Evolutionary conservation across 2,113 vertebrate species (phyloP).

Genomic region (Rhinopomastus cyanomelas): DNA sequence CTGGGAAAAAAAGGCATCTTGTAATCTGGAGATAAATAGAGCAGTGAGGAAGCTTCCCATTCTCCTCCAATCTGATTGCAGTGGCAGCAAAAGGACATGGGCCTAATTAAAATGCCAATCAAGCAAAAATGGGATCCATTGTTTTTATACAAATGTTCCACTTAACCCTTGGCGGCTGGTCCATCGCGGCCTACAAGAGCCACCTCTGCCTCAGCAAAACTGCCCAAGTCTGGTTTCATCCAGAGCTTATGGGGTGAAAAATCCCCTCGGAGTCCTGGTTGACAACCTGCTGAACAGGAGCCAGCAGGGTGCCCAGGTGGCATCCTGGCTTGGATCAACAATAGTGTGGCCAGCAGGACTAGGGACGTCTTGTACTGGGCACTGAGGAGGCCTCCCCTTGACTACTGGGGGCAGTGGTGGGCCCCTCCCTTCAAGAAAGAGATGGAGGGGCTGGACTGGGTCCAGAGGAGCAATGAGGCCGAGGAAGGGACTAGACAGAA

Average conservation of each 20-base stretch:
- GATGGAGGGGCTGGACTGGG: too few species aligned
- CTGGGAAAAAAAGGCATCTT: conserved; percentile 20
- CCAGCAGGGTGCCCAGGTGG: too few species aligned
- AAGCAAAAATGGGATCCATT: conserved; percentile 58
- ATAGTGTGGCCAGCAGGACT: too few species aligned
- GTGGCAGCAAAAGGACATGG: conserved; percentile 58
- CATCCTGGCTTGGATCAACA: too few species aligned
- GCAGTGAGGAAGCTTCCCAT: conserved; percentile 60
- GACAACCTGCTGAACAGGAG: too few species aligned
- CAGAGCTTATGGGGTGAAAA: background rate
- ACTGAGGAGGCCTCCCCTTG: too few species aligned
- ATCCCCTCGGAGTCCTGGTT: too few species aligned
- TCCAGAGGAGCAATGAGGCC: too few species aligned
- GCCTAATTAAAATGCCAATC: conserved; percentile 78
- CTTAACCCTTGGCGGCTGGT: background rate
- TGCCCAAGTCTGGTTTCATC: background rate
- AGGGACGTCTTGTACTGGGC: too few species aligned
- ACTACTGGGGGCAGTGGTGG: too few species aligned
- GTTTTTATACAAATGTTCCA: conserved; percentile 53
- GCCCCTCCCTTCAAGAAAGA: too few species aligned
- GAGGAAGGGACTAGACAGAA: too few species aligned
- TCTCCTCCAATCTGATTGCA: conserved; percentile 66
- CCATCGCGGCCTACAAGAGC: background rate
- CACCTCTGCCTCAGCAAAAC: background rate
- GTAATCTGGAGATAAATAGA: conserved; percentile 65